Percentiles rank a stretch among this genome's conserved stretches.
Conservation (phyloP, 2,888 invertebrate genomes). For the Drosophila mercatorum region DNA sequence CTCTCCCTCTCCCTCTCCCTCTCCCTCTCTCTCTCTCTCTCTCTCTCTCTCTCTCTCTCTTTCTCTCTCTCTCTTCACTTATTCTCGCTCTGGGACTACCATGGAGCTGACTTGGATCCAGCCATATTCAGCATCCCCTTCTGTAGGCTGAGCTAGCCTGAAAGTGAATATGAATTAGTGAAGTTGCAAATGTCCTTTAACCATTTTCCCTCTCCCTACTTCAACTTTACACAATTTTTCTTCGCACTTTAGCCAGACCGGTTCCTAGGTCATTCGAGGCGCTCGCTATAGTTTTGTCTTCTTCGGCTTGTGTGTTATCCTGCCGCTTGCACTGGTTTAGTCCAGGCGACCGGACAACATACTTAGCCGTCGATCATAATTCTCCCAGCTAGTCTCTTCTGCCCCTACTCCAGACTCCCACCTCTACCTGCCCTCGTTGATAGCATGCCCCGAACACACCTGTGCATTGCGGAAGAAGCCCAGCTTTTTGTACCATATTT, state of each 20-base stretch:
- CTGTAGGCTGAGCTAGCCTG: no score
- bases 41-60: neutral
- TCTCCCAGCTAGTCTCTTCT: neutral
- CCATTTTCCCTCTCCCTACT: no score
- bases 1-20: neutral
- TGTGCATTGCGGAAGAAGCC: neutral
- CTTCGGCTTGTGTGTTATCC: conserved; percentile 8
- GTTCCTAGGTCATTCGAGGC: no score
- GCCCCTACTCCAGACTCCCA: neutral
- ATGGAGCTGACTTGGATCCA: no score
- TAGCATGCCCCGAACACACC: neutral
- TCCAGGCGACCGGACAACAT: conserved; percentile 5
- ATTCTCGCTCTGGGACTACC: no score
- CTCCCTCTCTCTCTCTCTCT: neutral
- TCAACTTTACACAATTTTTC: no score
- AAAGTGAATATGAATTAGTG: no score
- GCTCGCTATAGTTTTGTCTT: neutral
- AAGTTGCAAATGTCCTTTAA: no score
- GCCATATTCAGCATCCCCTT: no score
- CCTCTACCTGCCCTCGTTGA: neutral
- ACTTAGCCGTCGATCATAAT: neutral
- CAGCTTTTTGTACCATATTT: conserved; percentile 49
- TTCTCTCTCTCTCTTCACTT: neutral
- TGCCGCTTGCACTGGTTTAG: conserved; percentile 5
- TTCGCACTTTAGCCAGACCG: no score